Base-by-base conservation (phyloP, 2,888 invertebrate genomes). In the Limnephilus lunatus region DNA sequence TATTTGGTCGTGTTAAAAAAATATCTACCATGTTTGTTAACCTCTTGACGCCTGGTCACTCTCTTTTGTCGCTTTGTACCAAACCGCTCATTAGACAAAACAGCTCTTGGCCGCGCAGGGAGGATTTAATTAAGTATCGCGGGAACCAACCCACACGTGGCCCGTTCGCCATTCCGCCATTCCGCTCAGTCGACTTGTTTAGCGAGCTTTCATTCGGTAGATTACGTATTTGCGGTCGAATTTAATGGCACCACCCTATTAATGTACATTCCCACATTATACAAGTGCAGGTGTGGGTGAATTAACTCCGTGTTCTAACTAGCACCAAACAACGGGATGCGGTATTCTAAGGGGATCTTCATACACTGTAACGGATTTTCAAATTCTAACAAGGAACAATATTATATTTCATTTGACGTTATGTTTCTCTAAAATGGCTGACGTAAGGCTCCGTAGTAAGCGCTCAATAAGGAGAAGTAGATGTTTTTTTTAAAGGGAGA, bases 211-310 rank as follows among this genome's bases (percentile, higher is more conserved):
- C 82, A 82, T 82, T 82, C 82, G 32, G 31, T 82, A 82, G 32
- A 82, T 82, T 82, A 82, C 82, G 82, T 32, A 82, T 82, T 82
- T 82, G 82, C 82, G 82, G 82, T 32, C n/a, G 30, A 82, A 82
- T 14, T 82, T 32, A 82, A 82, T 82, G 82, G 14, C 82, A 15
- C 82, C 82, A 31, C 82, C 31, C 82, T 68, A 68, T 68, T 68
- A 68, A 68, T 68, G 53, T 68, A 68, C 53, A 68, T 68, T 68
- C 53, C 53, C 25, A 68, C 25, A 68, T 68, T 19, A 68, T 19
- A 68, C 53, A 68, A 68, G 53, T 68, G 53, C 53, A 68, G 53
- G 53, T 68, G 53, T 68, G 53, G 53, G 53, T 68, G 53, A 15
- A 68, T 68, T 68, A 68, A 68, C 53, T 68, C 25, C 19, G 53